Conservation (phyloP, 2,113 vertebrate genomes). For the Fulica atra region DNA sequence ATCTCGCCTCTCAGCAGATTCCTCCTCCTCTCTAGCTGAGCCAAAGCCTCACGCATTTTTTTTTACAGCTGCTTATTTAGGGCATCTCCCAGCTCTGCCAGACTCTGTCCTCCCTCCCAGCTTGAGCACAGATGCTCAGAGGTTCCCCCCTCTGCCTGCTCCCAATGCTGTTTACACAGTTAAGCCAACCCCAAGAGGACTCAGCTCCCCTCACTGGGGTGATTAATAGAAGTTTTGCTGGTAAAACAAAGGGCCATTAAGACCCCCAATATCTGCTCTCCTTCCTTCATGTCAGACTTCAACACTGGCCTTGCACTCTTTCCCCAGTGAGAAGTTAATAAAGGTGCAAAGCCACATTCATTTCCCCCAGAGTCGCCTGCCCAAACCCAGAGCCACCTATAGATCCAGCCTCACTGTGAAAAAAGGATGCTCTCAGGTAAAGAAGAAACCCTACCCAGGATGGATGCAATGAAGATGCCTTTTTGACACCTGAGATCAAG, state of each 20-base stretch:
- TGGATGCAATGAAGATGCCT: fast-evolving
- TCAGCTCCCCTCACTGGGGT: not conserved
- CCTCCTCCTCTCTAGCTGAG: not conserved
- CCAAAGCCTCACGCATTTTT: not conserved
- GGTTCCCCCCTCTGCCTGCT: not conserved
- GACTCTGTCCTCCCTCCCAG: fast-evolving
- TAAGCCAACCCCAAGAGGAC: not conserved
- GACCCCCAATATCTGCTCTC: slow-evolving; percentile 46
- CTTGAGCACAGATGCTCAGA: fast-evolving
- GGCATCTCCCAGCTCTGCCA: too few relatives aligned
- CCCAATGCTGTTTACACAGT: not conserved
- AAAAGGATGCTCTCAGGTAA: not conserved
- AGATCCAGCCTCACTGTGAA: not conserved
- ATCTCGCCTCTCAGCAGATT: not conserved
- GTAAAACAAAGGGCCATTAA: slow-evolving; percentile 57
- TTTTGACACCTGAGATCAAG: fast-evolving
- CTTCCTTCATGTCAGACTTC: slow-evolving; percentile 43
- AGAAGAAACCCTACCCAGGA: not conserved
- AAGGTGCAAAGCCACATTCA: not conserved
- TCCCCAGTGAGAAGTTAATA: not conserved
- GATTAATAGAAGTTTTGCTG: slow-evolving; percentile 25
- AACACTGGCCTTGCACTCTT: not conserved
- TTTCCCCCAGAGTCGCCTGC: not conserved
- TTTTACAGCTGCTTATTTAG: not conserved
- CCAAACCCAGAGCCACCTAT: not conserved